Evolutionary conservation across 2,113 vertebrate genomes (phyloP), one percentile per base, ranked within the genome.

Genomic region (Phaethon lepturus): DNA sequence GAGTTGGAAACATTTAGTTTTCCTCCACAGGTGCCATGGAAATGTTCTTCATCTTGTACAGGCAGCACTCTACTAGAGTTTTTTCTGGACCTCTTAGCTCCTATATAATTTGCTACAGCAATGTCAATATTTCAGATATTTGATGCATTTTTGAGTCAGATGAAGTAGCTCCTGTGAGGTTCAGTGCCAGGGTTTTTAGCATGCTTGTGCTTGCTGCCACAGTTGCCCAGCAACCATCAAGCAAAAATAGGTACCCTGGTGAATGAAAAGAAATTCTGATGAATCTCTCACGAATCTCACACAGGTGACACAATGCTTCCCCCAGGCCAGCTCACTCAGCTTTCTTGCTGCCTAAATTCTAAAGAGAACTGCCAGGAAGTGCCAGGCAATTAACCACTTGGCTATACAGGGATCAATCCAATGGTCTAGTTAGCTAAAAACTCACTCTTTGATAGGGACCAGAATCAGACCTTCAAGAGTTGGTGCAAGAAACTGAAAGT

Each of bases 191-290:
- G 77, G 93, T 97, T 89, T 94, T 95, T 97, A 93, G 93, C 88
- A 95, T 95, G 90, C 88, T 97, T 94, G 90, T 93, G 38, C 38
- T 38, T 38, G 82, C 86, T 81, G 74, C 64, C 63, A 6, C 52
- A 45, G 98, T 98, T 98, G 97, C 97, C 95, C 96, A 91, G 98
- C 97, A 97, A 98, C 97, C 11, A 71, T 88, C 77, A 95, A 86
- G 91, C 94, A 98, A 95, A 92, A 63, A 63, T 63, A 63, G 62
- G 62, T 38, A 63, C 17, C 26, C 38, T 63, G 38, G 38, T 63
- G 62, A 42, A 42, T 40, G 38, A 63, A 63, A 63, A 63, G 38
- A 42, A 26, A 38, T 63, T 64, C 68, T 18, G 24, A 79, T 66
- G 78, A 76, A 89, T 91, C 96, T 58, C 55, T 56, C 29, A 56